Evolutionary conservation across 2,888 invertebrate genomes (phyloP).

Genomic region (Lamproptera curius): DNA sequence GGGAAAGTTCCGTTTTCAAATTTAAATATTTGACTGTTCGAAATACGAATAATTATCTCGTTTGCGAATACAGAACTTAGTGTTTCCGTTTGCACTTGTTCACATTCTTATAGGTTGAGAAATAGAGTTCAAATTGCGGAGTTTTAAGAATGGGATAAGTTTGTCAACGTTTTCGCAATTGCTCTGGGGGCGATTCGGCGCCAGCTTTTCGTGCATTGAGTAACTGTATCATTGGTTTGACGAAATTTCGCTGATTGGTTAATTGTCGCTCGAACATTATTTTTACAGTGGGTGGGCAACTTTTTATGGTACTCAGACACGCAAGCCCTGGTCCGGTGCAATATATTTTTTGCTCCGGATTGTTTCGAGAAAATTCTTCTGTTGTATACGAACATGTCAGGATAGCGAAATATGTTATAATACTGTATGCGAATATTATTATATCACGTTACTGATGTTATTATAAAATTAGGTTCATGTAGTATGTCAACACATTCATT

Average conservation of each 20-base stretch:
- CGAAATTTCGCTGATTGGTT: conserved; percentile 66
- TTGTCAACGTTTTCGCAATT: conserved; percentile 36
- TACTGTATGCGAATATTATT: too few species aligned
- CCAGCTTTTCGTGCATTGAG: conserved; percentile 51
- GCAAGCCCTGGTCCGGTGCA: conserved; percentile 24
- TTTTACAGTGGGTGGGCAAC: conserved; percentile 41
- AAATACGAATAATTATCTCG: conserved; percentile 65
- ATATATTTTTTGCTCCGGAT: too few species aligned
- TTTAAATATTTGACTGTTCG: conserved; percentile 65
- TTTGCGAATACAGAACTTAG: conserved; percentile 43
- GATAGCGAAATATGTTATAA: too few species aligned
- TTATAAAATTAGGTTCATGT: too few species aligned
- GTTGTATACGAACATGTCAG: too few species aligned
- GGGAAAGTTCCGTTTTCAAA: conserved; percentile 50
- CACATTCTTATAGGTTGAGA: conserved; percentile 22
- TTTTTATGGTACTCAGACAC: conserved; percentile 42
- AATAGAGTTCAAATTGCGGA: background rate
- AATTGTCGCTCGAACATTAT: conserved; percentile 50
- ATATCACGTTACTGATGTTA: too few species aligned
- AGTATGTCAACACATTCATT: too few species aligned
- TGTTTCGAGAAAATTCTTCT: too few species aligned
- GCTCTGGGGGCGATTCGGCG: conserved; percentile 43
- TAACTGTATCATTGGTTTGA: conserved; percentile 68
- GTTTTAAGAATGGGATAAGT: background rate
- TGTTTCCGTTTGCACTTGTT: conserved; percentile 16